Percentiles rank a stretch among this genome's conserved stretches.
Evolutionary conservation across 2,113 vertebrate genomes (phyloP).

Genomic region (Amazona guildingii): DNA sequence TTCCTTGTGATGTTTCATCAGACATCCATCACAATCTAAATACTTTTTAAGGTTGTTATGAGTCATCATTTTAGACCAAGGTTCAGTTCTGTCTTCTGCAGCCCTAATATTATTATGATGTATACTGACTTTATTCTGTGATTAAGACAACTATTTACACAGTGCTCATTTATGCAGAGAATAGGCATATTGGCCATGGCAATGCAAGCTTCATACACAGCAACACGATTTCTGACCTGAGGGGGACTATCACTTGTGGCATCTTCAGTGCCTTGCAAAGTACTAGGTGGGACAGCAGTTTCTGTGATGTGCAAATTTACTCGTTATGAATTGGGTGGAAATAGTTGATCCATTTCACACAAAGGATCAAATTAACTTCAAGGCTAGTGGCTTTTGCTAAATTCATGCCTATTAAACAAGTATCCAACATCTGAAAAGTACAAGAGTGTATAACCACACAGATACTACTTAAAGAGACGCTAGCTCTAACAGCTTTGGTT

Average conservation of each 20-base stretch:
- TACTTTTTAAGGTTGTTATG: background rate
- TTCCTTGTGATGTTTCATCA: background rate
- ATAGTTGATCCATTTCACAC: background rate
- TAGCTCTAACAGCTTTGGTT: slow-evolving; percentile 13
- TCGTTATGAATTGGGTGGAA: background rate
- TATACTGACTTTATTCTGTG: background rate
- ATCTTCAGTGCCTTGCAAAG: background rate
- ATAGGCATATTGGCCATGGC: background rate
- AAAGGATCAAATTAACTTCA: background rate
- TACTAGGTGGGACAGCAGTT: background rate
- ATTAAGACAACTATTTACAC: background rate
- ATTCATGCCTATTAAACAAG: background rate
- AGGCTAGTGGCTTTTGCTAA: background rate
- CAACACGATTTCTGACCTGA: background rate
- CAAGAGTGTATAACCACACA: background rate
- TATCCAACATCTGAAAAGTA: background rate
- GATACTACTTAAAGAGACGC: background rate
- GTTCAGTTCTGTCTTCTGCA: background rate
- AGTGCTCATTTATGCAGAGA: background rate
- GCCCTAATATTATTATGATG: background rate
- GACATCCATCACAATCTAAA: background rate
- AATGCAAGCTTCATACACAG: background rate
- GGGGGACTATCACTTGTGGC: background rate
- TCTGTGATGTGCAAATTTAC: background rate
- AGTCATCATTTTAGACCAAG: background rate